Evolutionary conservation across 2,113 vertebrate species (phyloP).

Genomic region (Vombatus ursinus): DNA sequence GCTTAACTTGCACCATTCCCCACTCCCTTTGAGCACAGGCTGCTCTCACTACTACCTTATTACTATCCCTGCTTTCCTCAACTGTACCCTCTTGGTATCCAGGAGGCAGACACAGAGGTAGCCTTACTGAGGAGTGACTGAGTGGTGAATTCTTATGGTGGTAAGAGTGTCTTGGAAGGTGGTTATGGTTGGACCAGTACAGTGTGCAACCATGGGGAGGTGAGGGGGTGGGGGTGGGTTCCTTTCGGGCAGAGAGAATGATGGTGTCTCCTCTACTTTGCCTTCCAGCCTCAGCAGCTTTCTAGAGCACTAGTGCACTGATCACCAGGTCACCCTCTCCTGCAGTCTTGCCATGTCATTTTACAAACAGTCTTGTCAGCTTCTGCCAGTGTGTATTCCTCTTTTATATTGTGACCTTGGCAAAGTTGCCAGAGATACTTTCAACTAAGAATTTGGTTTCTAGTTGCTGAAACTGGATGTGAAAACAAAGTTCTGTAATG

Average conservation of each 20-base stretch:
- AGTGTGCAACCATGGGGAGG: background rate
- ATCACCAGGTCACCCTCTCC: background rate
- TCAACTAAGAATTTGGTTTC: conserved; percentile 16
- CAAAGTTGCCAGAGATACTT: conserved; percentile 17
- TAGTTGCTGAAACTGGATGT: background rate
- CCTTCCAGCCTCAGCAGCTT: background rate
- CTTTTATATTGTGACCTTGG: background rate
- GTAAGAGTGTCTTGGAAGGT: background rate
- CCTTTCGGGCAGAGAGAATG: background rate
- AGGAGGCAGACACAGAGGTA: background rate
- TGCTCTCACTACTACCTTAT: background rate
- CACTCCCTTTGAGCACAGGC: background rate
- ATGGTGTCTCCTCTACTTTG: conserved; percentile 2
- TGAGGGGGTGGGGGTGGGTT: background rate
- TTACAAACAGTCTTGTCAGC: background rate
- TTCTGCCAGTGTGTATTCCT: background rate
- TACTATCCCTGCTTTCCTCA: background rate
- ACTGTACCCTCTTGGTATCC: background rate
- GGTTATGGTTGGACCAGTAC: background rate
- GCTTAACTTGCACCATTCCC: background rate
- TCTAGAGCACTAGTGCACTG: background rate
- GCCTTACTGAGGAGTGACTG: background rate
- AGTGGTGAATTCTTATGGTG: background rate
- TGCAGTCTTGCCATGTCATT: background rate
- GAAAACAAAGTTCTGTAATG: conserved; percentile 67